phyloP scores from a whole-genome alignment of 2,797 vertebrate species.

The Cercopithecus neglectus region DNA sequence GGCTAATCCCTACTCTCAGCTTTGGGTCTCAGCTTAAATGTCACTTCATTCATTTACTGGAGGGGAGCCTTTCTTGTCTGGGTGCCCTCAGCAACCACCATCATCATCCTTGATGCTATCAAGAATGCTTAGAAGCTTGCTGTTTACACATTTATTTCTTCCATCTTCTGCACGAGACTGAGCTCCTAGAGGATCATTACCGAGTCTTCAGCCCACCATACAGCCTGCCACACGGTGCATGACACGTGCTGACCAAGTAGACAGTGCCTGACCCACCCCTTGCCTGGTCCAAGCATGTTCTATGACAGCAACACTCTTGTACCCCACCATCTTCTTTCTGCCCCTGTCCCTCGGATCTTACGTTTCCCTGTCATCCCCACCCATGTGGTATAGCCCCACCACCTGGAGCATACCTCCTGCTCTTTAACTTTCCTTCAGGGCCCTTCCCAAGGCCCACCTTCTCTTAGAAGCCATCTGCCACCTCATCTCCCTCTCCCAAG shows the following conservation, averaged over 20 bases:
- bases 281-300: not conserved
- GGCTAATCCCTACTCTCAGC: not conserved
- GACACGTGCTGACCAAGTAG: accelerated
- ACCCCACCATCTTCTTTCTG: not conserved
- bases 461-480: not conserved
- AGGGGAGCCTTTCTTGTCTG: not conserved
- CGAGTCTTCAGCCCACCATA: not conserved
- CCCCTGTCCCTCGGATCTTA: not conserved
- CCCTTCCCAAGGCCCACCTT: not conserved
- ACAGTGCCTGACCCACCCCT: not conserved
- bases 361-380: not conserved
- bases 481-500: not conserved
- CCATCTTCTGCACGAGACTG: not conserved
- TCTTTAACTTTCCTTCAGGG: not conserved
- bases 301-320: not conserved
- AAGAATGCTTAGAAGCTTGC: not conserved
- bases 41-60: not conserved
- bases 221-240: not conserved
- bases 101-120: not conserved
- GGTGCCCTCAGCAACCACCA: not conserved
- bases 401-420: not conserved
- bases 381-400: not conserved
- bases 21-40: not conserved
- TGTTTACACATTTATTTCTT: not conserved
- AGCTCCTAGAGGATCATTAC: not conserved